Evolutionary conservation across 1,140 invertebrate genomes (phyloP).

Genomic region (Lucilia cuprina): DNA sequence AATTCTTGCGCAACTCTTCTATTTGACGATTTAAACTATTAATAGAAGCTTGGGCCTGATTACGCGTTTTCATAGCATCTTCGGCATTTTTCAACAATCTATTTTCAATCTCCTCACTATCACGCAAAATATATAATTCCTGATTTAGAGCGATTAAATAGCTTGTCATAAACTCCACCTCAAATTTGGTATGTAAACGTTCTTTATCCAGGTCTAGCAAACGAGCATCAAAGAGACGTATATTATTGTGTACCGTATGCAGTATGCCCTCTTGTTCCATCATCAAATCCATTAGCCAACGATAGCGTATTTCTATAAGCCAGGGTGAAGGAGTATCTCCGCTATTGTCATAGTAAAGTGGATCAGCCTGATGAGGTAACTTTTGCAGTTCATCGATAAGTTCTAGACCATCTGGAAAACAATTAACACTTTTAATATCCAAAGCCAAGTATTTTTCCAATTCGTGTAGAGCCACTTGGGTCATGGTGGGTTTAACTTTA

Average conservation of each 20-base stretch:
- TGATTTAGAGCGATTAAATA: constrained; percentile 79
- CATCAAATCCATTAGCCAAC: constrained; percentile 62
- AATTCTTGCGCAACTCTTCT: constrained; percentile 67
- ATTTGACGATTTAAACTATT: constrained; percentile 67
- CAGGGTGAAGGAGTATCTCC: constrained; percentile 45
- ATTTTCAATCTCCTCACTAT: constrained; percentile 77
- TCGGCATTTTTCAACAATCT: constrained; percentile 68
- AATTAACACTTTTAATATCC: constrained; percentile 24
- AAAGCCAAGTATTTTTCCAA: constrained; percentile 17
- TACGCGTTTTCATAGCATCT: constrained; percentile 63
- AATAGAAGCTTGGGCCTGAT: constrained; percentile 63
- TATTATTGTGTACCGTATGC: constrained; percentile 66
- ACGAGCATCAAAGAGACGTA: constrained; percentile 72
- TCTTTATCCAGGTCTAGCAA: constrained; percentile 69
- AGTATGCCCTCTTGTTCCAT: constrained; percentile 71
- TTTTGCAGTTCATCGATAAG: constrained; percentile 1
- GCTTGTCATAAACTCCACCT: constrained; percentile 70
- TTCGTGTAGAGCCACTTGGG: background rate
- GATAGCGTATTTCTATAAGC: constrained; percentile 50
- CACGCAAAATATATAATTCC: constrained; percentile 78
- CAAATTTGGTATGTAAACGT: constrained; percentile 70
- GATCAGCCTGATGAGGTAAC: constrained; percentile 42
- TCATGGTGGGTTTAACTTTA: background rate
- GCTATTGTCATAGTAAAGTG: constrained; percentile 45
- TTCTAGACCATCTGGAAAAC: background rate